Evolutionary conservation across 1,140 invertebrate genomes (phyloP), one percentile per base, ranked within the genome.

Genomic region (Lutraria rhynchaena): DNA sequence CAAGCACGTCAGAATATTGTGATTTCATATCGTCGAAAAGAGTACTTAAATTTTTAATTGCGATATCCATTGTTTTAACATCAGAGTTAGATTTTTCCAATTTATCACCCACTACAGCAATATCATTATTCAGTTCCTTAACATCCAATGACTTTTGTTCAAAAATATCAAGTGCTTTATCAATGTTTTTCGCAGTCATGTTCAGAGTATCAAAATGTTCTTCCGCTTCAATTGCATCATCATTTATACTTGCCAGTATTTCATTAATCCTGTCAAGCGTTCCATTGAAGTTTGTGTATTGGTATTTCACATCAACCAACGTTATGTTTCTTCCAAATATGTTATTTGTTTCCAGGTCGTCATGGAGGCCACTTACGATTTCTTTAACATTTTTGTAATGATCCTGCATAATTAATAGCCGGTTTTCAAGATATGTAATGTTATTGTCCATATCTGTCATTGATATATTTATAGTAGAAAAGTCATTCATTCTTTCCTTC

Each of bases 91-190:
- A 57, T 24, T 46, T 19, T 29, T 53, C 7, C n/a, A 80, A 15
- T 22, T 69, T 24, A 11, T 41, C 41, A 41, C 49, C 63, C n/a
- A 80, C 49, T 27, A 13, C 51, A 27, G 29, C 33, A 27, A 80
- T 70, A 11, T 60, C 53, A 1, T 33, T 57, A 31, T 58, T 51
- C 53, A 69, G 57, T 7, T 27, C 57, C 17, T 58, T 58, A 31
- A 63, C 37, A 33, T 60, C 49, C 31, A 49, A 31, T 58, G 33
- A 22, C 24, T 70, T 51, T 58, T 67, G 44, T 19, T 70, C 65
- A 70, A 80, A 80, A 19, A 15, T 55, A 63, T 80, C 76, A 22
- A 80, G 49, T 3, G 76, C 76, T 44, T 29, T n/a, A n/a, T 80
- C 63, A 41, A 67, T 80, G 24, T 41, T 44, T 22, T 22, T 1